Evolutionary conservation across 2,888 invertebrate species (phyloP).

Genomic region (Oligia fasciuncula): DNA sequence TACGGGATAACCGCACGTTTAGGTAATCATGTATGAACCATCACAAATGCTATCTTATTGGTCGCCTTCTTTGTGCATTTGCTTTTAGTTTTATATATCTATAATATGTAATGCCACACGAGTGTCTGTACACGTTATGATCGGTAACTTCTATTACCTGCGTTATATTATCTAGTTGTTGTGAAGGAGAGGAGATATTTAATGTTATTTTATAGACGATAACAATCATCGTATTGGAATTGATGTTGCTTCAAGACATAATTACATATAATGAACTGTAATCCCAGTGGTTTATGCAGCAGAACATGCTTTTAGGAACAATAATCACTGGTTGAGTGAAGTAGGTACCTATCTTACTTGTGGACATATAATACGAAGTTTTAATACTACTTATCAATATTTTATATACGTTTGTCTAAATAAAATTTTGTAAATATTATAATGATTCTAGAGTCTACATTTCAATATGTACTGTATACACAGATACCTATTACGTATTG

Average conservation of each 20-base stretch:
- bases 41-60: constrained; percentile 83
- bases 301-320: constrained; percentile 29
- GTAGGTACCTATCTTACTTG: constrained; percentile 36
- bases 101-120: constrained; percentile 71
- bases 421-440: constrained; percentile 77
- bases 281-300: constrained; percentile 55
- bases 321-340: constrained; percentile 46
- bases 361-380: constrained; percentile 38
- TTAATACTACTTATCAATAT: constrained; percentile 48
- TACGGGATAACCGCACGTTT: constrained; percentile 74
- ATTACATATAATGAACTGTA: constrained; percentile 36
- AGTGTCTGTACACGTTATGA: constrained; percentile 66
- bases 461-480: constrained; percentile 78
- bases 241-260: constrained; percentile 56
- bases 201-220: constrained; percentile 63
- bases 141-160: constrained; percentile 70
- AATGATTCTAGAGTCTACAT: constrained; percentile 74
- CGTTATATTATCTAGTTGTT: constrained; percentile 69
- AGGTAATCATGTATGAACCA: constrained; percentile 79
- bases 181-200: constrained; percentile 67
- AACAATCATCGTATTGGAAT: constrained; percentile 43
- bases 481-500: constrained; percentile 73
- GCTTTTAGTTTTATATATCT: constrained; percentile 84
- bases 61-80: constrained; percentile 88
- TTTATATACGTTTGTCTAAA: constrained; percentile 52